Percentiles rank a stretch among this genome's conserved stretches.
Evolutionary conservation across 2,797 vertebrate species (phyloP).

Genomic region (Sternotherus odoratus): DNA sequence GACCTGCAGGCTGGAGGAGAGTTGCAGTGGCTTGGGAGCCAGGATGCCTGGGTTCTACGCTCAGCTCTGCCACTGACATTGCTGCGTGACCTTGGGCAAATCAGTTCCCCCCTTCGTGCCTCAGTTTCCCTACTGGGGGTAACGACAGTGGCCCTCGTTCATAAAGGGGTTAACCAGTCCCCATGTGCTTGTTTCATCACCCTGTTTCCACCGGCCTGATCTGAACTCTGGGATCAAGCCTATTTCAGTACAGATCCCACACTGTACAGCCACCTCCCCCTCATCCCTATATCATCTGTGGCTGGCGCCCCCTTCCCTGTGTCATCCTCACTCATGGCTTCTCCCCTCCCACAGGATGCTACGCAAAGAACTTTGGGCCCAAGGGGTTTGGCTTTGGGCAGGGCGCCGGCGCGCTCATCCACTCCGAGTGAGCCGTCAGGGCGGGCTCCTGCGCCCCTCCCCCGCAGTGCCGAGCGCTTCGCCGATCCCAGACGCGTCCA

Average conservation of each 20-base stretch:
- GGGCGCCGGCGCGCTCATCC: slow-evolving; percentile 92
- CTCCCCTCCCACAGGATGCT: slow-evolving; percentile 85
- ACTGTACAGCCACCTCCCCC: neutral
- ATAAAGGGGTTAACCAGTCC: neutral
- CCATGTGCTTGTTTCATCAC: neutral
- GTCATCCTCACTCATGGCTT: neutral
- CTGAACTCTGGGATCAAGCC: neutral
- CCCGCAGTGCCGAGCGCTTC: neutral
- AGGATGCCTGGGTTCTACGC: neutral
- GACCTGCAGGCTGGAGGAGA: neutral
- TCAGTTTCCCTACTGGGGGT: neutral
- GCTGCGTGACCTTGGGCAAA: neutral
- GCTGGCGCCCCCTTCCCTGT: neutral
- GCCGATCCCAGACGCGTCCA: neutral
- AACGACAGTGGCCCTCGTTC: neutral
- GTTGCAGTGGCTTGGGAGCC: neutral
- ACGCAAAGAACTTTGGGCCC: slow-evolving; percentile 96
- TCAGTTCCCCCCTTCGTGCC: neutral
- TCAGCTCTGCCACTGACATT: neutral
- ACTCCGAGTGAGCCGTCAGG: slow-evolving; percentile 86
- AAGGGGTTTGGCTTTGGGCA: slow-evolving; percentile 98
- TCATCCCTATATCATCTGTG: neutral
- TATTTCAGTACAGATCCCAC: neutral
- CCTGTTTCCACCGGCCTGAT: neutral
- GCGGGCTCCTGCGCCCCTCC: neutral